These are phyloP conservation scores for Myathropa florea DNA, from an alignment of 2,888 invertebrate species.

Conservation along the genomic window DNA sequence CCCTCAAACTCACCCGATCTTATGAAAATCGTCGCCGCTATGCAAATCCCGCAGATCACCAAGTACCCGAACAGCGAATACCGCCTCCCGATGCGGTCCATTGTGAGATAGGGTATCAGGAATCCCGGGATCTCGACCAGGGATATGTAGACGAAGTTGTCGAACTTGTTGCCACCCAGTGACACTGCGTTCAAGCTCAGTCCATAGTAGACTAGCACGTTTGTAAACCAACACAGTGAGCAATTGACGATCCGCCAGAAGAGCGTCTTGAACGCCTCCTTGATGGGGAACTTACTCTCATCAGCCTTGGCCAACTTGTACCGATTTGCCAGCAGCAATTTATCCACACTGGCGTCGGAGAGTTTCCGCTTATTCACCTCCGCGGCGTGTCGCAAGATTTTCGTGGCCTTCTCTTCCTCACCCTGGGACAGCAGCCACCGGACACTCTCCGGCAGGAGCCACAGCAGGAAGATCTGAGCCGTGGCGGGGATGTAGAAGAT, in stretches of 20 bases:
- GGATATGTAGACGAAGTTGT: conserved; percentile 85
- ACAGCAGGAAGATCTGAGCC: conserved; percentile 85
- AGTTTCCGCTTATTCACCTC: conserved; percentile 84
- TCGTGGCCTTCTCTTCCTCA: conserved; percentile 82
- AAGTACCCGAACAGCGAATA: conserved; percentile 84
- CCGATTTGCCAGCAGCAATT: conserved; percentile 75
- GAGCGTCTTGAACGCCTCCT: conserved; percentile 76
- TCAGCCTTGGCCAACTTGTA: conserved; percentile 74
- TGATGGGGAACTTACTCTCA: conserved; percentile 77
- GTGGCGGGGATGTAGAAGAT: conserved; percentile 86
- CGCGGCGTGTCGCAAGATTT: conserved; percentile 84
- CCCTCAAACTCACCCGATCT: conserved; percentile 71
- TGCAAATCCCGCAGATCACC: conserved; percentile 83
- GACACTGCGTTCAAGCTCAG: conserved; percentile 89
- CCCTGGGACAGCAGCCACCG: conserved; percentile 88
- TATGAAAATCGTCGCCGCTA: conserved; percentile 77
- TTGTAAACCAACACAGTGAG: conserved; percentile 90
- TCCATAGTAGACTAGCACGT: conserved; percentile 90
- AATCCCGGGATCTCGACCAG: conserved; percentile 88
- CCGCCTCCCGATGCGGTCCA: conserved; percentile 85
- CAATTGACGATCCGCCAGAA: conserved; percentile 82
- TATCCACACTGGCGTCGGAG: conserved; percentile 81
- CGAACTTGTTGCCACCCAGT: conserved; percentile 87
- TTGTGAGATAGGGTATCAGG: conserved; percentile 83
- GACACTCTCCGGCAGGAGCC: conserved; percentile 87